phyloP scores from a whole-genome alignment of 1,140 invertebrate species.

The Wasmannia auropunctata region DNA sequence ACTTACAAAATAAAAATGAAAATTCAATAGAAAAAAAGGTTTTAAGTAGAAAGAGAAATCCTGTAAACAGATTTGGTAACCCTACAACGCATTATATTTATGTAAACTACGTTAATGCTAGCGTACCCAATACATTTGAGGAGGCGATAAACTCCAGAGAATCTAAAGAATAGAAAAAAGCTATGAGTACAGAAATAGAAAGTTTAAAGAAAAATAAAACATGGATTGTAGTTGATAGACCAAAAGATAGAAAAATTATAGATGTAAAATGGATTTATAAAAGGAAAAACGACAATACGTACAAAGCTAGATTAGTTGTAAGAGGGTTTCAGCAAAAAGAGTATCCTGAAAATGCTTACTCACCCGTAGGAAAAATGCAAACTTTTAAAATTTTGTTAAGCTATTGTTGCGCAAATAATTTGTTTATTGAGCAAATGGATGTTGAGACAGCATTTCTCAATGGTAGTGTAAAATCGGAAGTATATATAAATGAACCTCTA shows the following conservation, averaged over 20 bases:
- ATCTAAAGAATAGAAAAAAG: not conserved
- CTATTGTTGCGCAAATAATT: not conserved
- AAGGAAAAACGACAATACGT: not conserved
- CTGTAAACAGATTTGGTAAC: no score
- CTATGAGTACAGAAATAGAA: not conserved
- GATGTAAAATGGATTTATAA: constrained; percentile 31
- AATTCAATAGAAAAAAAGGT: no score
- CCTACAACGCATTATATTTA: not conserved
- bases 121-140: not conserved
- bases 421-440: not conserved
- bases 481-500: not conserved
- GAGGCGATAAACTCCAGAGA: not conserved
- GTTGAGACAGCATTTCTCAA: not conserved
- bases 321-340: not conserved
- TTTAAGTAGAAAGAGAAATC: no score
- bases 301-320: not conserved
- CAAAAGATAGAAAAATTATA: not conserved
- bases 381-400: not conserved
- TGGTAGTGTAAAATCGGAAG: not conserved
- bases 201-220: constrained; percentile 3
- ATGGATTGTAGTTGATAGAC: not conserved
- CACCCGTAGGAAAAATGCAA: constrained; percentile 2
- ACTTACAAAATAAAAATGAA: no score
- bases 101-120: not conserved
- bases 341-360: not conserved